These are phyloP conservation scores for Ictalurus punctatus DNA, from an alignment of 2,113 vertebrate genomes.

Conservation along the genomic window DNA sequence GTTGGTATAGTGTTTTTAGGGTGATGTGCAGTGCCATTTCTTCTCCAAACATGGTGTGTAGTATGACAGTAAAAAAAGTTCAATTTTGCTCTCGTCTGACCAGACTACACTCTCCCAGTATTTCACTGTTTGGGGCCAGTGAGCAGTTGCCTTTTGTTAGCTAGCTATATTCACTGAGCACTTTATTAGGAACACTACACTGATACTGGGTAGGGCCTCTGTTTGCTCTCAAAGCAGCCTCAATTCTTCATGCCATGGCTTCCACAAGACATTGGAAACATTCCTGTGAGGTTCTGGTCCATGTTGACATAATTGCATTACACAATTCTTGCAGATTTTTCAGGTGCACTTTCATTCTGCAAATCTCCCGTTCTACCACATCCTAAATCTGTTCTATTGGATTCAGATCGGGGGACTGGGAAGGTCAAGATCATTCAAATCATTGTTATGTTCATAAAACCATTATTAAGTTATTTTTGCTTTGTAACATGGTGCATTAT, in stretches of 20 bases:
- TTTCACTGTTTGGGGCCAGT: background rate
- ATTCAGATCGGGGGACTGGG: background rate
- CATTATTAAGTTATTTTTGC: background rate
- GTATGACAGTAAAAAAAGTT: too few relatives aligned
- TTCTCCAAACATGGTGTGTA: too few relatives aligned
- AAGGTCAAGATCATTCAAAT: background rate
- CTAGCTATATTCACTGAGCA: background rate
- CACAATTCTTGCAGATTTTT: background rate
- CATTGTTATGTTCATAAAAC: background rate
- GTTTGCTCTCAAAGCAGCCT: background rate
- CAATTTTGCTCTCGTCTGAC: too few relatives aligned
- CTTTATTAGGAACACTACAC: background rate
- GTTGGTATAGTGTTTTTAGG: too few relatives aligned
- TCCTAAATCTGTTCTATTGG: background rate
- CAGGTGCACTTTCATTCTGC: background rate
- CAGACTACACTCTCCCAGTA: too few relatives aligned
- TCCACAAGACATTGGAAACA: background rate
- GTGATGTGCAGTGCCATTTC: too few relatives aligned
- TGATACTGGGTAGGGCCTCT: background rate
- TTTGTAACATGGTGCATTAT: background rate
- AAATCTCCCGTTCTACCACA: background rate
- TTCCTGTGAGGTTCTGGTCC: background rate
- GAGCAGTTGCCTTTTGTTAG: background rate
- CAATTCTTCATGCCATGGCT: background rate
- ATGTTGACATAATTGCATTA: background rate